Conservation (phyloP, 2,113 vertebrate species). For the Hypocryptadius cinnamomeus region DNA sequence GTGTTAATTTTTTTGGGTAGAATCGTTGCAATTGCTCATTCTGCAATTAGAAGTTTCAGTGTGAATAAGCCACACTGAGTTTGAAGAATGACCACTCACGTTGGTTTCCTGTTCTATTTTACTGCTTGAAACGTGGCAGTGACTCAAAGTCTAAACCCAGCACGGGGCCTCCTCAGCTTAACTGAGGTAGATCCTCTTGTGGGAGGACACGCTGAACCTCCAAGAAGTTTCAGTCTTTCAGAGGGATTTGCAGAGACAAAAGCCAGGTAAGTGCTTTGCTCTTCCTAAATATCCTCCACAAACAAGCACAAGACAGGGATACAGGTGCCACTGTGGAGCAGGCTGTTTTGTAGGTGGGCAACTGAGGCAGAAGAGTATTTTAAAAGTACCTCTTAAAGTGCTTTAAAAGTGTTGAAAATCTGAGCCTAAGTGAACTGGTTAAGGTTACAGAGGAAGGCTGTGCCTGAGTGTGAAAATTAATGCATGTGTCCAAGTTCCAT, state of each 20-base stretch:
- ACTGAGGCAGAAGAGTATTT: neutral
- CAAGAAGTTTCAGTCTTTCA: neutral
- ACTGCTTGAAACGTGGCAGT: neutral
- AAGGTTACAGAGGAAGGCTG: neutral
- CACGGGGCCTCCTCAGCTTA: neutral
- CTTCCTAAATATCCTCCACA: neutral
- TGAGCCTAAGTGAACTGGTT: neutral
- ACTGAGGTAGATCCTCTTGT: neutral
- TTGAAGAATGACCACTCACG: neutral
- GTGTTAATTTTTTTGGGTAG: neutral
- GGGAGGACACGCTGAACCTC: neutral
- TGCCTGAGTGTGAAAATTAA: neutral
- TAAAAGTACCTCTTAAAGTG: neutral
- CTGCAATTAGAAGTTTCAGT: neutral
- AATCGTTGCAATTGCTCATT: neutral
- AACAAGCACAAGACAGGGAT: neutral
- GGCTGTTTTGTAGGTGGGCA: neutral
- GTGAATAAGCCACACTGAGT: neutral
- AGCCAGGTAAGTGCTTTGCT: neutral
- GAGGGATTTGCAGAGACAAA: neutral
- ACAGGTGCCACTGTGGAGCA: neutral
- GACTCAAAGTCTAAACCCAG: neutral
- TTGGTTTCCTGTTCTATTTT: neutral
- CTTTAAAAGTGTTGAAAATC: neutral
- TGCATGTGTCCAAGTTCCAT: neutral